phyloP scores from a whole-genome alignment of 2,888 invertebrate species.

The Barypeithes pellucidus region DNA sequence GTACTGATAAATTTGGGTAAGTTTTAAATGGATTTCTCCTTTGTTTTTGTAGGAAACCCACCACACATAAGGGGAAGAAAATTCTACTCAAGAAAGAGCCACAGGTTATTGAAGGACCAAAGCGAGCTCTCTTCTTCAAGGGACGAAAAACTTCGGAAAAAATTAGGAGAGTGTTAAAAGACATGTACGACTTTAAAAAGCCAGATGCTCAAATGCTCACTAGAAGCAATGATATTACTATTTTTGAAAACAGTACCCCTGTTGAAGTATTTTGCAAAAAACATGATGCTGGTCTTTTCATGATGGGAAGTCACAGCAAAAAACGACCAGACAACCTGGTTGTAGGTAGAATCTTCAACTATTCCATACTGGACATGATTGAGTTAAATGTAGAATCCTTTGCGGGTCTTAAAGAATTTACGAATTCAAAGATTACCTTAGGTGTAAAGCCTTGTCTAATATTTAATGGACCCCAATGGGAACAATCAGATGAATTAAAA shows the following conservation, averaged over 20 bases:
- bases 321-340: constrained; percentile 95
- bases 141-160: constrained; percentile 86
- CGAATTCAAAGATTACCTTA: constrained; percentile 75
- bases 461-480: constrained; percentile 94
- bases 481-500: constrained; percentile 84
- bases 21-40: constrained; percentile 4
- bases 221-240: constrained; percentile 90
- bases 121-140: constrained; percentile 87
- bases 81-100: constrained; percentile 87
- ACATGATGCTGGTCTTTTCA: constrained; percentile 91
- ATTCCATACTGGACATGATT: constrained; percentile 94
- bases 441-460: constrained; percentile 93
- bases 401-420: constrained; percentile 85
- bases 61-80: constrained; percentile 90
- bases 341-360: constrained; percentile 91
- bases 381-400: constrained; percentile 93
- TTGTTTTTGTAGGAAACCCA: constrained; percentile 82
- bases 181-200: constrained; percentile 90
- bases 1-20: background rate
- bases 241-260: constrained; percentile 92
- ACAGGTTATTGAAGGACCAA: constrained; percentile 90
- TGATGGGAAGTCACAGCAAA: constrained; percentile 93
- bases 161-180: constrained; percentile 84
- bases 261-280: constrained; percentile 86
- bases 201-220: constrained; percentile 84